phyloP scores from a whole-genome alignment of 1,140 invertebrate genomes.

The Diuraphis noxia region DNA sequence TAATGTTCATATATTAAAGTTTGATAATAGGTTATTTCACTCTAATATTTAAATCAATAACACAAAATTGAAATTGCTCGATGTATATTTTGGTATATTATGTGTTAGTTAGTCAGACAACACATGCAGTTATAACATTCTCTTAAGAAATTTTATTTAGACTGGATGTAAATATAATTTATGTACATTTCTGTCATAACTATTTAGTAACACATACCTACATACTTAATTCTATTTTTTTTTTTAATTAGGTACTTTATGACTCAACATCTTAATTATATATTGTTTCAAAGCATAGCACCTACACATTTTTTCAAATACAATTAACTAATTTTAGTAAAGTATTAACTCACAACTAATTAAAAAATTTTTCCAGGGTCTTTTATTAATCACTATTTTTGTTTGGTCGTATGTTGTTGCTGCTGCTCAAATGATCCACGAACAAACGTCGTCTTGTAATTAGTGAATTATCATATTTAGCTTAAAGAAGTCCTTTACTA shows the following conservation, averaged over 20 bases:
- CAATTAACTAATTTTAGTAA: too few relatives aligned
- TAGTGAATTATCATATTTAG: not conserved
- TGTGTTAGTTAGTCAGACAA: too few relatives aligned
- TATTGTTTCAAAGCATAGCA: not conserved
- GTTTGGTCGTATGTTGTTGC: constrained; percentile 49
- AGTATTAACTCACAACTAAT: not conserved
- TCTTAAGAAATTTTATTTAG: too few relatives aligned
- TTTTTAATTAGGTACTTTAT: not conserved
- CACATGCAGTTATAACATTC: too few relatives aligned
- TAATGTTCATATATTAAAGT: too few relatives aligned
- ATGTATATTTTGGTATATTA: too few relatives aligned
- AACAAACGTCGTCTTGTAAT: constrained; percentile 23
- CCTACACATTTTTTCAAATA: not conserved
- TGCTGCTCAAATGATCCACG: constrained; percentile 28
- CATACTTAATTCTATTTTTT: not conserved
- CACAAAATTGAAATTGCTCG: too few relatives aligned
- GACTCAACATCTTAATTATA: not conserved
- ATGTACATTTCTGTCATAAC: not conserved
- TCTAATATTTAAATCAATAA: too few relatives aligned
- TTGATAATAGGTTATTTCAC: too few relatives aligned
- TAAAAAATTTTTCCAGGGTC: not conserved
- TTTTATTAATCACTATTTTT: not conserved
- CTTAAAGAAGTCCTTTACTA: not conserved
- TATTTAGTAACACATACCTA: not conserved
- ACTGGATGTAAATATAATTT: too few relatives aligned